A percentile compares a stretch with the other conserved stretches of the same genome.
These are phyloP conservation scores for Bombus waltoni DNA, from an alignment of 1,140 invertebrate species.

Conservation along the genomic window DNA sequence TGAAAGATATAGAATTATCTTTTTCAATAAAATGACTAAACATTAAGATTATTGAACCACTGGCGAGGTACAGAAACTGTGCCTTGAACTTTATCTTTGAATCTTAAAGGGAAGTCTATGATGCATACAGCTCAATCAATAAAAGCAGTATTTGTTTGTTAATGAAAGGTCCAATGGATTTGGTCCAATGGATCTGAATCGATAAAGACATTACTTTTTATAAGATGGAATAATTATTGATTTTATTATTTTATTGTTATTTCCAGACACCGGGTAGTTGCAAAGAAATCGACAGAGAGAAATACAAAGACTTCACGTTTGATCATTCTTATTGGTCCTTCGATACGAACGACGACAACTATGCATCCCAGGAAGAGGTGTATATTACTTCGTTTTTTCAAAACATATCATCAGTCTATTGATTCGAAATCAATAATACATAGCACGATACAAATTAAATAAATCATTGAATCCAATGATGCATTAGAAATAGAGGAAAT, in stretches of 20 bases:
- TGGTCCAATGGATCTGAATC: no score
- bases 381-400: not conserved
- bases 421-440: not conserved
- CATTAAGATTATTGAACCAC: no score
- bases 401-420: not conserved
- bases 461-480: no score
- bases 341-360: conserved; percentile 87
- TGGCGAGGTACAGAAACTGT: no score
- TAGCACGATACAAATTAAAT: not conserved
- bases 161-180: no score
- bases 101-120: not conserved
- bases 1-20: no score
- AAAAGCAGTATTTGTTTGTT: no score
- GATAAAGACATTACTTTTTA: no score
- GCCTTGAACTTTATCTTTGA: not conserved
- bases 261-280: conserved; percentile 79
- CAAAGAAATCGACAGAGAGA: conserved; percentile 84
- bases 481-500: not conserved
- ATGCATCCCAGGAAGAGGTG: conserved; percentile 91
- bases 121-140: not conserved
- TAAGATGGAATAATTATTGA: not conserved
- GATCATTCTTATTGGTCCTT: conserved; percentile 97
- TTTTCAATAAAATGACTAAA: no score
- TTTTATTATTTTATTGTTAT: conserved; percentile 22
- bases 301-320: conserved; percentile 95